These are phyloP conservation scores for Drosophila monieri DNA, from an alignment of 2,888 invertebrate genomes.

Conservation along the genomic window DNA sequence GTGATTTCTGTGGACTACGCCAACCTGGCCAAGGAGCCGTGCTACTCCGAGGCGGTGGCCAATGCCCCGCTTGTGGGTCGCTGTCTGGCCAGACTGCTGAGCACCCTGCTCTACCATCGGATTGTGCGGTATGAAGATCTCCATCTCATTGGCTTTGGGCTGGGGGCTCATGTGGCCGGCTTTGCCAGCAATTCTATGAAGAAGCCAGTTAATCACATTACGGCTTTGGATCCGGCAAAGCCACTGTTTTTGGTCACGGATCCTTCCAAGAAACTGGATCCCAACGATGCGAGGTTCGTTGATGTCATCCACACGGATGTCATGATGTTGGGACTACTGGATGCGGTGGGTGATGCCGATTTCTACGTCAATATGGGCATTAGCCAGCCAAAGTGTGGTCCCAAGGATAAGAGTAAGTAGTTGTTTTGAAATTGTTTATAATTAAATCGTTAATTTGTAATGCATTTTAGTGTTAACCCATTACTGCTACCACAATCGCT, in stretches of 20 bases:
- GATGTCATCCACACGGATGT: constrained; percentile 88
- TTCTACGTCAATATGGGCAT: constrained; percentile 86
- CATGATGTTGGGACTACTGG: constrained; percentile 85
- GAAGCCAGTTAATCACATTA: constrained; percentile 84
- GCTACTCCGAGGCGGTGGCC: constrained; percentile 86
- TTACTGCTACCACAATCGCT: constrained; percentile 86
- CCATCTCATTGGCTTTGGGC: constrained; percentile 87
- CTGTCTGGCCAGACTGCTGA: constrained; percentile 86
- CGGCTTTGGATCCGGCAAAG: constrained; percentile 87
- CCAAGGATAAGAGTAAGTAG: background rate
- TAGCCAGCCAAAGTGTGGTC: constrained; percentile 86
- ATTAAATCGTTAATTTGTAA: background rate
- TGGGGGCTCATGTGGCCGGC: constrained; percentile 87
- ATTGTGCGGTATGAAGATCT: constrained; percentile 84
- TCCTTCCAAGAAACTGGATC: constrained; percentile 84
- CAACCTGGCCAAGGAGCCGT: constrained; percentile 85
- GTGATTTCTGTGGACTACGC: constrained; percentile 87
- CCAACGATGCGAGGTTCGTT: constrained; percentile 86
- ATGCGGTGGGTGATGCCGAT: constrained; percentile 85
- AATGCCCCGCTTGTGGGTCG: constrained; percentile 86
- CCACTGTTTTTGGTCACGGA: constrained; percentile 86
- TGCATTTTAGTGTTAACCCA: constrained; percentile 34
- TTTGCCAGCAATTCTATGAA: constrained; percentile 84
- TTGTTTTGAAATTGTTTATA: background rate
- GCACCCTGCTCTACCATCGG: constrained; percentile 83